Percentiles rank a stretch among this genome's conserved stretches.
These are phyloP conservation scores for Ploceus nigricollis DNA, from an alignment of 2,113 vertebrate genomes.

Conservation along the genomic window DNA sequence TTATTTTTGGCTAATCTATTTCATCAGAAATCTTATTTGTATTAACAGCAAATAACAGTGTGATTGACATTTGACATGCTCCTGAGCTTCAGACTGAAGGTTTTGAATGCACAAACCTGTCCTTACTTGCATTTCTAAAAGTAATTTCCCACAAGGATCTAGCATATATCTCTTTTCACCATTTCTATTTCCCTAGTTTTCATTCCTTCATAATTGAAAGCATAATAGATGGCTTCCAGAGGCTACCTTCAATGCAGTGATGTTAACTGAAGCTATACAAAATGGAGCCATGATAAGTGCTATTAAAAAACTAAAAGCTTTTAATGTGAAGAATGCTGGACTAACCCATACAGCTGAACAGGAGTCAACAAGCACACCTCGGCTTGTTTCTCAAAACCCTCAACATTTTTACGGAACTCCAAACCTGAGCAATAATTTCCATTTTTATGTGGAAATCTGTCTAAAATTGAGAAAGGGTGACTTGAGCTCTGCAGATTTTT, in stretches of 20 bases:
- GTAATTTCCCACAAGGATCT: background rate
- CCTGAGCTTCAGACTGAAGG: background rate
- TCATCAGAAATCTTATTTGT: background rate
- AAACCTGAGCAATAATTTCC: background rate
- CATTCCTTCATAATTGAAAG: background rate
- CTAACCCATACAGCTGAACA: background rate
- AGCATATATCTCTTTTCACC: background rate
- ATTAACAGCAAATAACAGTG: background rate
- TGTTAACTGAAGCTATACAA: background rate
- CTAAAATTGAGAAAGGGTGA: rapidly evolving
- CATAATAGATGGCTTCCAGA: background rate
- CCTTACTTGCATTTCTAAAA: background rate
- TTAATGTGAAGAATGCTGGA: background rate
- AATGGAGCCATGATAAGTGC: background rate
- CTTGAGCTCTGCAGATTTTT: background rate
- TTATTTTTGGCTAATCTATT: background rate
- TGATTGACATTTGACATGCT: background rate
- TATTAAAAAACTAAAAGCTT: background rate
- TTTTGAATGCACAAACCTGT: background rate
- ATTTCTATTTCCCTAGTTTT: background rate
- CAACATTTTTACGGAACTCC: background rate
- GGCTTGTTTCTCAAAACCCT: background rate
- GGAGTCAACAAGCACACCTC: background rate
- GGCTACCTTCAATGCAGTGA: background rate
- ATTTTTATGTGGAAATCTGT: background rate